Base-by-base conservation (phyloP, 53 echinoderm and acorn worm species). In the Holothuria leucospilota region DNA sequence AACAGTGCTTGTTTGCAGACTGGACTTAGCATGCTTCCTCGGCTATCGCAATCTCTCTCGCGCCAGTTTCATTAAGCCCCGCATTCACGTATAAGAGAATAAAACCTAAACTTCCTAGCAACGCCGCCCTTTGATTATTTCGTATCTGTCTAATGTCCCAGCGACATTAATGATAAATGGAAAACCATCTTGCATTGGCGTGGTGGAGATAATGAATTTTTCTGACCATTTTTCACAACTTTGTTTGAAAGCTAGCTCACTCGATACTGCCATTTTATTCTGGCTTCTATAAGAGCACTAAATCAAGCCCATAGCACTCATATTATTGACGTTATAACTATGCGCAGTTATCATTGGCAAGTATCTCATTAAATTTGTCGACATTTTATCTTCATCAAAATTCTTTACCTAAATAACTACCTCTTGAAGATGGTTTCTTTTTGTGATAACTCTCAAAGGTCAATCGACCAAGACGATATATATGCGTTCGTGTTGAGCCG, bases 231-330 rank as follows among this genome's bases (percentile, higher is more conserved):
- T 75, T 75, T 52, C 49, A 26, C 49, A 75, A 52, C n/a, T 75
- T 75, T 75, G 75, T 75, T 75, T 75, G 75, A 75, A 75, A 75
- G 75, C 46, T 75, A 25, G 75, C n/a, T 51, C 75, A 75, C 75
- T 24, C 52, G 75, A 75, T 75, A 75, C 52, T 30, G 13, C 52
- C n/a, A 75, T 49, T 51, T n/a, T 18, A 49, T 75, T 49, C 20
- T n/a, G 20, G 40, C 29, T 11, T 70, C 70, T 70, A 28, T 39
- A 29, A 70, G 41, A 49, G 75, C 52, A 49, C 52, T 75, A 75
- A 75, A 75, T 75, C 75, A 75, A 75, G n/a, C 49, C 12, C n/a
- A 75, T 49, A 26, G 49, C 56, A 56, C 56, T 56, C 56, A 27
- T 26, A 49, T 52, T 38, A 70, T 29, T 39, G 70, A 39, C 70